Percentiles rank a stretch among this genome's conserved stretches.
These are phyloP conservation scores for Engraulis encrasicolus DNA, from an alignment of 2,113 vertebrate species.

Conservation along the genomic window DNA sequence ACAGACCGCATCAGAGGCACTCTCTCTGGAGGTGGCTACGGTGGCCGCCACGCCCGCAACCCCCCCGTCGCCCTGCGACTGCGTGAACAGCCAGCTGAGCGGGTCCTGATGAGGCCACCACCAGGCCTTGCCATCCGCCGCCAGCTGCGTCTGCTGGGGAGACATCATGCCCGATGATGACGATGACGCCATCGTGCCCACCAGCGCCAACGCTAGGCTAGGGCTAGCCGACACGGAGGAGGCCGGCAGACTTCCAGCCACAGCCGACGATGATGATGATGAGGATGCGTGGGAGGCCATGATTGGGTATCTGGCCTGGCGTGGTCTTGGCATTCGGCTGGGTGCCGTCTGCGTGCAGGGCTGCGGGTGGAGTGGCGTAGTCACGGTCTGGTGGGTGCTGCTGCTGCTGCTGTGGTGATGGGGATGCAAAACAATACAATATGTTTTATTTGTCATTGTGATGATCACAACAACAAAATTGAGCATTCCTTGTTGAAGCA, in stretches of 20 bases:
- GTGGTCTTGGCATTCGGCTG: conserved; percentile 31
- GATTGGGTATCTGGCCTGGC: background rate
- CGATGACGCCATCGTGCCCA: conserved; percentile 33
- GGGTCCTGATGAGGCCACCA: conserved; percentile 43
- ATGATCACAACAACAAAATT: too few species aligned
- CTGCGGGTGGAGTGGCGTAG: conserved; percentile 53
- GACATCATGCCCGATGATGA: too few species aligned
- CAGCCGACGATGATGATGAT: background rate
- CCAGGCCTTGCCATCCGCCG: conserved; percentile 16
- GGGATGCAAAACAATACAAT: too few species aligned
- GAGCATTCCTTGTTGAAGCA: too few species aligned
- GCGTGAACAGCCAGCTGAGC: conserved; percentile 51
- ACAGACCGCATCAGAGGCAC: background rate
- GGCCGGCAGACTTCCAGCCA: background rate
- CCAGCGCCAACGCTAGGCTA: conserved; percentile 14
- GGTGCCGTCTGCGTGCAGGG: conserved; percentile 49
- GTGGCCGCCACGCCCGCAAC: background rate
- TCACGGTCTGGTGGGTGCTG: too few species aligned
- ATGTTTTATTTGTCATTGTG: too few species aligned
- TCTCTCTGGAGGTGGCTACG: background rate
- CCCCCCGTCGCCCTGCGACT: conserved; percentile 1
- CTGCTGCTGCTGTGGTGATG: too few species aligned
- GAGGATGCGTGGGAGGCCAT: background rate
- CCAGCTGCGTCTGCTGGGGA: background rate
- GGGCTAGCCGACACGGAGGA: conserved; percentile 4